Evolutionary conservation across 2,888 invertebrate species (phyloP).

Genomic region (Parelbella ahira): DNA sequence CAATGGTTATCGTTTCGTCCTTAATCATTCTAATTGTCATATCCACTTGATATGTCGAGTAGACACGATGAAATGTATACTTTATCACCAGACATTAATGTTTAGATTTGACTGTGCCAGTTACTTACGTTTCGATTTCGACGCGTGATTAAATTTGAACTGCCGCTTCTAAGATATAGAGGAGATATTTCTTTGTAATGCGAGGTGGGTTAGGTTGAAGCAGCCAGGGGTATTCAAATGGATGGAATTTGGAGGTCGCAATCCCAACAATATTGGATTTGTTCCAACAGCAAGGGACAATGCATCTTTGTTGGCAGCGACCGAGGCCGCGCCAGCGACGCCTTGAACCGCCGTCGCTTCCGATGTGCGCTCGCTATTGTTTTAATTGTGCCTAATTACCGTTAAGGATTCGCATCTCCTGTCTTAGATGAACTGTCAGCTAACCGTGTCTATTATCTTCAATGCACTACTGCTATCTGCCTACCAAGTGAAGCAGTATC

Average conservation of each 20-base stretch:
- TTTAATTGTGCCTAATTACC: conserved; percentile 36
- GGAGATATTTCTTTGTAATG: neutral
- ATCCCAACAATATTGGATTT: conserved; percentile 74
- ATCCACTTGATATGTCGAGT: conserved; percentile 34
- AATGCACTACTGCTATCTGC: too few relatives aligned
- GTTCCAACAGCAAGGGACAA: conserved; percentile 72
- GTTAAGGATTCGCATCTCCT: conserved; percentile 29
- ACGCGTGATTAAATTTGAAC: neutral
- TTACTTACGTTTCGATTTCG: neutral
- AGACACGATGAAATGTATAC: conserved; percentile 30
- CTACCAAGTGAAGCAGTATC: too few relatives aligned
- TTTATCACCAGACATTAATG: conserved; percentile 22
- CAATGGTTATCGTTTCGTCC: conserved; percentile 66
- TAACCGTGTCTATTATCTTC: too few relatives aligned
- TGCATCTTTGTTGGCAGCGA: conserved; percentile 69
- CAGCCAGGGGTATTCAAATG: conserved; percentile 57
- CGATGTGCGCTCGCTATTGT: conserved; percentile 36
- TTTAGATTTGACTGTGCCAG: conserved; percentile 25
- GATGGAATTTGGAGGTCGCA: conserved; percentile 72
- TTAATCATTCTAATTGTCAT: conserved; percentile 53
- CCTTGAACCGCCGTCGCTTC: conserved; percentile 50
- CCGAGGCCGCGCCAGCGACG: conserved; percentile 44
- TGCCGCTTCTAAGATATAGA: neutral
- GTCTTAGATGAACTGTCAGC: conserved; percentile 9
- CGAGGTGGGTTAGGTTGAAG: conserved; percentile 6